Percentiles rank a stretch among this genome's conserved stretches.
phyloP scores from a whole-genome alignment of 2,797 vertebrate species.

The Pogonophryne albipinna region DNA sequence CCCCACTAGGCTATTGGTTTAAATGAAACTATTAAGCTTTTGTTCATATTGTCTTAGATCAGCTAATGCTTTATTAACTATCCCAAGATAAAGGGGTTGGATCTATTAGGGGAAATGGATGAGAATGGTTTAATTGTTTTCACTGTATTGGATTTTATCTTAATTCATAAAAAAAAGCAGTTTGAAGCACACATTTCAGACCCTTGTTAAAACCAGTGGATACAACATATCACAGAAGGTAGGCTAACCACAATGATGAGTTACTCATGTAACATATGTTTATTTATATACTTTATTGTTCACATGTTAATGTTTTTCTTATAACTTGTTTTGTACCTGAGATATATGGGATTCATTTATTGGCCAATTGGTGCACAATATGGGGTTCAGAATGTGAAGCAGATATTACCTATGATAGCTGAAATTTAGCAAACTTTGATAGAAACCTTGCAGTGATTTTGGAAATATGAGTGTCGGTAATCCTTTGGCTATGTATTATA shows the following conservation, averaged over 20 bases:
- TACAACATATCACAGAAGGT: neutral
- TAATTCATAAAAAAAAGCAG: neutral
- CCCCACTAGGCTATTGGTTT: neutral
- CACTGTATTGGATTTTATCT: neutral
- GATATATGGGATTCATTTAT: neutral
- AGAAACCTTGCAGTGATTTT: slow-evolving; percentile 7
- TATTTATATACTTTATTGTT: neutral
- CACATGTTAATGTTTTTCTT: neutral
- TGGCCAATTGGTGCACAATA: neutral
- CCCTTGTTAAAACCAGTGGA: neutral
- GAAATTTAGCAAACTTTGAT: slow-evolving; percentile 1
- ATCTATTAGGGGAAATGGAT: neutral
- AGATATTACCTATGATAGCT: neutral
- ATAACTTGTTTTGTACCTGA: neutral
- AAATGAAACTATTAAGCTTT: slow-evolving; percentile 3
- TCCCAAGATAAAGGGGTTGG: neutral
- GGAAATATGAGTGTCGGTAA: slow-evolving; percentile 29
- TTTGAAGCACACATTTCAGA: neutral
- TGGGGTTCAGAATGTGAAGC: slow-evolving; percentile 3
- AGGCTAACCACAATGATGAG: neutral
- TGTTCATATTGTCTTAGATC: neutral
- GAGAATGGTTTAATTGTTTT: neutral
- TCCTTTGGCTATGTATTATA: slow-evolving; percentile 40
- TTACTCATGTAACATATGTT: neutral
- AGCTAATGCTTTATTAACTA: neutral